phyloP scores from a whole-genome alignment of 2,113 vertebrate species.

The Scortum barcoo region DNA sequence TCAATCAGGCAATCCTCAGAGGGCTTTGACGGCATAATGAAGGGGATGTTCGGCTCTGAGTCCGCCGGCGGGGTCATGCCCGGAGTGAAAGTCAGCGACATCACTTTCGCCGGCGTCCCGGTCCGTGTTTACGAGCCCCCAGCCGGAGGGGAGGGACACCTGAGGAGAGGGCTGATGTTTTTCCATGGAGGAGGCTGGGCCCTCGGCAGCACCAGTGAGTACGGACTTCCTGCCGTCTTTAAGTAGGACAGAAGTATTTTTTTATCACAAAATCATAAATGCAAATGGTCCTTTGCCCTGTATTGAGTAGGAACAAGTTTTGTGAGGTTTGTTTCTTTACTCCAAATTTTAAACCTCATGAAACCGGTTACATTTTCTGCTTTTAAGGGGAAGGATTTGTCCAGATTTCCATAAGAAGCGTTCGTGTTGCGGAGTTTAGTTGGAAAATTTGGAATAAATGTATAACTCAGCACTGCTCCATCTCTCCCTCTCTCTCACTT shows the following conservation, averaged over 20 bases:
- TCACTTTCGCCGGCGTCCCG: conserved; percentile 88
- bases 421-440: background rate
- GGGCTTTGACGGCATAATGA: conserved; percentile 79
- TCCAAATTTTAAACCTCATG: background rate
- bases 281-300: background rate
- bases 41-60: background rate
- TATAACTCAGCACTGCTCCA: background rate
- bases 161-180: conserved; percentile 89
- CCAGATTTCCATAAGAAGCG: background rate
- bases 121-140: conserved; percentile 92
- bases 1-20: conserved; percentile 79
- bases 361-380: background rate
- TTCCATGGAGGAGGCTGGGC: conserved; percentile 97
- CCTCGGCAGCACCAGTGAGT: conserved; percentile 90
- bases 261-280: too few species aligned
- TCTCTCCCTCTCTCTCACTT: background rate
- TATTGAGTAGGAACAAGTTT: background rate
- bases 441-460: background rate
- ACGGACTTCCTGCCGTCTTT: background rate
- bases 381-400: background rate
- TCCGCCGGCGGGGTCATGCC: conserved; percentile 58
- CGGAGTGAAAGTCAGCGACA: conserved; percentile 86
- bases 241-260: background rate
- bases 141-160: conserved; percentile 71
- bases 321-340: background rate